These are phyloP conservation scores for Copidosoma aretas DNA, from an alignment of 2,888 invertebrate genomes.

Conservation along the genomic window DNA sequence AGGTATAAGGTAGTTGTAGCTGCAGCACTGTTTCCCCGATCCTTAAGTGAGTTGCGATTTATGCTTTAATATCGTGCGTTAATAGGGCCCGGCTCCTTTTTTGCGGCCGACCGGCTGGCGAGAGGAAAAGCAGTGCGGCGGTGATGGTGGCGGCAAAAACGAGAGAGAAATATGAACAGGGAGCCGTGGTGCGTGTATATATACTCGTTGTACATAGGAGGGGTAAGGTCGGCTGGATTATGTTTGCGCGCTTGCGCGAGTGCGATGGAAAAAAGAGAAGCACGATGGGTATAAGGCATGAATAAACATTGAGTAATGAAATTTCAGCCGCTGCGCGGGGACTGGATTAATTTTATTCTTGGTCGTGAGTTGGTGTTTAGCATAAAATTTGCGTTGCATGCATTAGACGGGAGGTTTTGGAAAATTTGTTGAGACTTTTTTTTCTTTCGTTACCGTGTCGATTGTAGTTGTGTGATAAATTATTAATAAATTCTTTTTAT, in stretches of 20 bases:
- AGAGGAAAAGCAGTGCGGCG: background rate
- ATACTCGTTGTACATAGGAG: background rate
- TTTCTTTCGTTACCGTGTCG: no score
- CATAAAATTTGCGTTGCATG: background rate
- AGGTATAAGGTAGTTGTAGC: no score
- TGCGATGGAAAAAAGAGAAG: background rate
- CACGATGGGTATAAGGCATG: background rate
- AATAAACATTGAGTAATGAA: constrained; percentile 16
- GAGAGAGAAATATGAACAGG: constrained; percentile 25
- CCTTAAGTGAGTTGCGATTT: constrained; percentile 59
- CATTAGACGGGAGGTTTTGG: no score
- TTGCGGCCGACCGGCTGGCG: no score
- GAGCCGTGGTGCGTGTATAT: background rate
- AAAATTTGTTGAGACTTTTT: background rate
- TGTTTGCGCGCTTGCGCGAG: constrained; percentile 1
- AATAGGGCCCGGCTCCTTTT: constrained; percentile 53
- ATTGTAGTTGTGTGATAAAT: no score
- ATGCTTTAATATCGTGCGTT: constrained; percentile 59
- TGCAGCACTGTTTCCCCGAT: constrained; percentile 51
- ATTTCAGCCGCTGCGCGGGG: background rate
- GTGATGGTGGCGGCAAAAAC: constrained; percentile 29
- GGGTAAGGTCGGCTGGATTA: constrained; percentile 5
- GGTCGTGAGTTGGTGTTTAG: background rate
- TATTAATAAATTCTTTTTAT: background rate
- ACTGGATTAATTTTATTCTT: background rate